Base-by-base conservation (phyloP, 1,140 invertebrate genomes). In the Armadillidium nasatum region DNA sequence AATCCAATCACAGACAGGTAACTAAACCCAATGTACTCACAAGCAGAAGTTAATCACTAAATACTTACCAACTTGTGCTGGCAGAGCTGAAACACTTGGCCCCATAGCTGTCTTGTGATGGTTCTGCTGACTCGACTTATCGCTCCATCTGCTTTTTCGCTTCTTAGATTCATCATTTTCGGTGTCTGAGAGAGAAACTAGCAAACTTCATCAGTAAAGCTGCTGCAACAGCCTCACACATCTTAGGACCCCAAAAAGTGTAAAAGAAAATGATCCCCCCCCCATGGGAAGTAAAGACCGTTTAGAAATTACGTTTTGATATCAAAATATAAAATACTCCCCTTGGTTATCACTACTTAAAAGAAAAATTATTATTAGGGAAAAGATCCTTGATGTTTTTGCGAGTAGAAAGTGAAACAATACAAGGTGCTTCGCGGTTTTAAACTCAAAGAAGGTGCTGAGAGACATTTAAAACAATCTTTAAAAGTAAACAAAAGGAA, bases 151-250 rank as follows among this genome's bases (percentile, higher is more conserved):
- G 50, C 50, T 60, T 60, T 60, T 60, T 60, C 50, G 11, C 7
- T 60, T 60, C 50, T 60, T 60, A 19, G 50, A 19, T 19, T 60
- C 50, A 60, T 15, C 7, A 4, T 60, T 60, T 60, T 60, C 50
- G 11, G 11, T 13, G 50, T 60, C 50, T 60, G 50, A 60, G 50
- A 60, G 50, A 60, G 50, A 60, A 60, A 60, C 50, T 60, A 60
- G 50, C 50, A 60, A 60, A 60, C 50, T 60, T 60, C 50, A 60
- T 60, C 50, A 60, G 50, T 60, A 60, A 60, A 60, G 50, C 50
- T 60, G 50, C 33, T 33, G 33, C 33, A 33, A 33, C 33, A 33
- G 33, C 11, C 50, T 60, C 50, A 60, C 50, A 60, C 50, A 60
- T 60, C 50, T 60, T 60, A 60, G 50, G 50, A 60, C 50, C 50